Evolutionary conservation across 2,888 invertebrate genomes (phyloP).

Genomic region (Miltochrista miniata): DNA sequence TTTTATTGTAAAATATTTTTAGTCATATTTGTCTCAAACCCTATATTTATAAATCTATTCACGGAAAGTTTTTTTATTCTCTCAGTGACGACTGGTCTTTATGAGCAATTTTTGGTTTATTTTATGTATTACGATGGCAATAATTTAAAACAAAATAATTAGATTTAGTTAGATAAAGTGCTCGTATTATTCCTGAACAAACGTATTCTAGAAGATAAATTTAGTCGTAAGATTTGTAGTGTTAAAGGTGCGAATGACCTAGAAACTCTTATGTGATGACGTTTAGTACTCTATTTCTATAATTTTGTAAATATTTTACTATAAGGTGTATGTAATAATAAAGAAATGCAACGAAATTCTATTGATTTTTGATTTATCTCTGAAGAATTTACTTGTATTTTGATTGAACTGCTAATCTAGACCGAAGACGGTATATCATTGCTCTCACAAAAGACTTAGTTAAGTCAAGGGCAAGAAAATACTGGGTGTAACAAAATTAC

Average conservation of each 20-base stretch:
- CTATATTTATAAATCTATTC: no score
- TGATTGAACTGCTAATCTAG: background rate
- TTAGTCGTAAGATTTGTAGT: slow-evolving; percentile 18
- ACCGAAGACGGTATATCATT: no score
- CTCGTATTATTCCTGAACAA: slow-evolving; percentile 11
- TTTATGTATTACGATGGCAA: slow-evolving; percentile 23
- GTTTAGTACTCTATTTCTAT: slow-evolving; percentile 48
- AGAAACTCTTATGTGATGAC: slow-evolving; percentile 58
- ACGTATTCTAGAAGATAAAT: slow-evolving; percentile 10
- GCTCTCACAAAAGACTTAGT: no score
- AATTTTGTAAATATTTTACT: slow-evolving; percentile 59
- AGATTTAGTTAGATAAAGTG: slow-evolving; percentile 8
- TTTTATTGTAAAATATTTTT: no score
- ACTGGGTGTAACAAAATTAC: no score
- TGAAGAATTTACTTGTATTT: background rate
- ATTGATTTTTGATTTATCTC: background rate
- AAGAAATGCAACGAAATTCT: slow-evolving; percentile 27
- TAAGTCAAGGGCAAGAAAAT: no score
- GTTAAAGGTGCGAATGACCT: slow-evolving; percentile 38
- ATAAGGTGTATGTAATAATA: slow-evolving; percentile 52
- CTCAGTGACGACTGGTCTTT: no score
- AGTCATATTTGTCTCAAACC: no score
- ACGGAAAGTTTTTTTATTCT: no score
- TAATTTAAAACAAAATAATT: slow-evolving; percentile 27
- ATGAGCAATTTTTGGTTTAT: background rate